Evolutionary conservation across 2,888 invertebrate genomes (phyloP).

Genomic region (Rotaria macrura): DNA sequence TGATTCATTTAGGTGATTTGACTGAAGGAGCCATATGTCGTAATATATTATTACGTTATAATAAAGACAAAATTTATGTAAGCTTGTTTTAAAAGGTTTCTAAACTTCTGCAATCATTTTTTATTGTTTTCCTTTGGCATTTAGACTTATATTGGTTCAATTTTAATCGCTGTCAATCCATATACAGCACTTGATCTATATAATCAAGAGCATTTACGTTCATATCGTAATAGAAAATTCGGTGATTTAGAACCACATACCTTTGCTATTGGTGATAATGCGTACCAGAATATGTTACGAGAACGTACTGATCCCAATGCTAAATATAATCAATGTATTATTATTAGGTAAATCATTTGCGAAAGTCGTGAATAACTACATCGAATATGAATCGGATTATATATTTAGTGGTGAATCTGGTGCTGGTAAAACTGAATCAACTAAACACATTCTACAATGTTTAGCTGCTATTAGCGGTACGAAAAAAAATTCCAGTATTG

Average conservation of each 20-base stretch:
- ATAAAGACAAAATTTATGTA: constrained; percentile 93
- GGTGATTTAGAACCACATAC: constrained; percentile 97
- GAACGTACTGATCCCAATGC: constrained; percentile 57
- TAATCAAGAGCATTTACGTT: constrained; percentile 65
- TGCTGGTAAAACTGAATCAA: constrained; percentile 98
- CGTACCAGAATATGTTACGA: constrained; percentile 88
- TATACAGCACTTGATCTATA: constrained; percentile 96
- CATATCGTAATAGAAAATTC: constrained; percentile 86
- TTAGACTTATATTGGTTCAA: constrained; percentile 98
- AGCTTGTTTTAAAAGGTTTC: constrained; percentile 51
- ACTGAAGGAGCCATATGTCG: constrained; percentile 96
- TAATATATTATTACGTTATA: constrained; percentile 90
- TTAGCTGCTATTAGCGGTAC: constrained; percentile 92
- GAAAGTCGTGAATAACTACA: too few species aligned
- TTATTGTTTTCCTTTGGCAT: constrained; percentile 42
- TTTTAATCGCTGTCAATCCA: constrained; percentile 95
- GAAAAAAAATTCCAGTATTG: constrained; percentile 94
- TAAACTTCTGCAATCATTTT: neutral
- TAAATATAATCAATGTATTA: constrained; percentile 76
- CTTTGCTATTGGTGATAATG: constrained; percentile 96
- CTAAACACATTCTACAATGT: constrained; percentile 92
- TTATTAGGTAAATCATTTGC: constrained; percentile 58
- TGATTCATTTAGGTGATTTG: constrained; percentile 95
- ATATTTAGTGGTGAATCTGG: constrained; percentile 82
- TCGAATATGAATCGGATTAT: neutral